Conservation (phyloP, 2,797 vertebrate genomes). For the Diplodus sargus region DNA sequence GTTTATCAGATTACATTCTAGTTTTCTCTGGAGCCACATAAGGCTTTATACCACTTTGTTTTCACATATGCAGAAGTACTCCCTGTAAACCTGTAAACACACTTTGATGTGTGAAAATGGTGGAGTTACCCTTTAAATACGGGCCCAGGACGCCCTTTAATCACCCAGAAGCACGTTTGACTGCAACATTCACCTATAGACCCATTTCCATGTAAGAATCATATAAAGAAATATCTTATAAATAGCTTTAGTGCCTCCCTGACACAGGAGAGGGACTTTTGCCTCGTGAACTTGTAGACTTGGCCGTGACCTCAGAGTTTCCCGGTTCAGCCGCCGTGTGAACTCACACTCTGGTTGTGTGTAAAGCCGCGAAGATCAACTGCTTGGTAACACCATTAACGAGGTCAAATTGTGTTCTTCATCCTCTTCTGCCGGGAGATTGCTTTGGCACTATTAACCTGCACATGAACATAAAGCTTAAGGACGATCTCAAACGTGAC, state of each 20-base stretch:
- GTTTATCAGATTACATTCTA: no score
- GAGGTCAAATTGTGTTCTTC: constrained; percentile 45
- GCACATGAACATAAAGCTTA: constrained; percentile 33
- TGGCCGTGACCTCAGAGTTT: constrained; percentile 24
- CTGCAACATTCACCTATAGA: neutral
- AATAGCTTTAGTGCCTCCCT: neutral
- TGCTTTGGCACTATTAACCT: constrained; percentile 30
- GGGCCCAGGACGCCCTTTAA: no score
- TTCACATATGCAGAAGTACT: no score
- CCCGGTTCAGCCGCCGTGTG: constrained; percentile 35
- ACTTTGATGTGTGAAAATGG: no score
- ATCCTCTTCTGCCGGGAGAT: constrained; percentile 26
- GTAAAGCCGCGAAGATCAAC: constrained; percentile 67
- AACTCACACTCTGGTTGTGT: constrained; percentile 61
- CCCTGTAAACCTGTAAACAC: no score
- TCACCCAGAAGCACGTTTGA: no score
- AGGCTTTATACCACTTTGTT: no score
- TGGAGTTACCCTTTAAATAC: no score
- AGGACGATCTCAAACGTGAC: constrained; percentile 5
- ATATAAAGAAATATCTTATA: neutral
- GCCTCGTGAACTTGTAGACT: constrained; percentile 15
- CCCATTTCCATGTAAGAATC: neutral
- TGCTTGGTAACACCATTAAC: constrained; percentile 51
- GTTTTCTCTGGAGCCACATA: no score
- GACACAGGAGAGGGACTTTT: neutral